phyloP scores from a whole-genome alignment of 2,113 vertebrate species.

The rat (Rattus norvegicus) region DNA sequence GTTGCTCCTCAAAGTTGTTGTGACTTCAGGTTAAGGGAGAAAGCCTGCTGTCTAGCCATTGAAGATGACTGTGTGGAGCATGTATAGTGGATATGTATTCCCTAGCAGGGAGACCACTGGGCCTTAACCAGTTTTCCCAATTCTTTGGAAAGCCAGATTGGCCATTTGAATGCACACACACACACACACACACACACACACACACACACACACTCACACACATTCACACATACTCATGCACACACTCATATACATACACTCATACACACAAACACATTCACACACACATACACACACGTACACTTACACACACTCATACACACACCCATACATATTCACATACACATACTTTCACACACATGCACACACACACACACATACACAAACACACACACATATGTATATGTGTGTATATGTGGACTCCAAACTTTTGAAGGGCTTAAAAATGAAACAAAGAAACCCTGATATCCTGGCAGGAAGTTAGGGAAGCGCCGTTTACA shows the following conservation, averaged over 20 bases:
- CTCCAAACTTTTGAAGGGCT: neutral
- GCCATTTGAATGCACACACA: slow-evolving; percentile 9
- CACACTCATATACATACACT: too few species aligned
- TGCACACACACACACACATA: neutral
- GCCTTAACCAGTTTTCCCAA: slow-evolving; percentile 66
- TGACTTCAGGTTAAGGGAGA: slow-evolving; percentile 61
- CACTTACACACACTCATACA: neutral
- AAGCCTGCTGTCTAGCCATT: neutral
- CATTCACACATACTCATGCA: neutral
- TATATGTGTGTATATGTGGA: neutral
- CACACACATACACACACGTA: neutral
- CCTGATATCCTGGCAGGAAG: too few species aligned
- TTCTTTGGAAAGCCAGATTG: slow-evolving; percentile 72
- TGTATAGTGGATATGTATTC: slow-evolving; percentile 34
- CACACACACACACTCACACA: neutral
- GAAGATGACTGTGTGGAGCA: neutral
- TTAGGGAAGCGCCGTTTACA: neutral
- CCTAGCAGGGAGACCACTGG: slow-evolving; percentile 70
- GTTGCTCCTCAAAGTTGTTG: neutral
- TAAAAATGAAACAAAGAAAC: neutral
- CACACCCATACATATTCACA: neutral
- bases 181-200: neutral
- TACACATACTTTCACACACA: neutral
- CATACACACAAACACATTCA: neutral
- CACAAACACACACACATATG: neutral